Evolutionary conservation across 2,888 invertebrate species (phyloP), one percentile per base, ranked within the genome.

Genomic region (Lypha dubia): DNA sequence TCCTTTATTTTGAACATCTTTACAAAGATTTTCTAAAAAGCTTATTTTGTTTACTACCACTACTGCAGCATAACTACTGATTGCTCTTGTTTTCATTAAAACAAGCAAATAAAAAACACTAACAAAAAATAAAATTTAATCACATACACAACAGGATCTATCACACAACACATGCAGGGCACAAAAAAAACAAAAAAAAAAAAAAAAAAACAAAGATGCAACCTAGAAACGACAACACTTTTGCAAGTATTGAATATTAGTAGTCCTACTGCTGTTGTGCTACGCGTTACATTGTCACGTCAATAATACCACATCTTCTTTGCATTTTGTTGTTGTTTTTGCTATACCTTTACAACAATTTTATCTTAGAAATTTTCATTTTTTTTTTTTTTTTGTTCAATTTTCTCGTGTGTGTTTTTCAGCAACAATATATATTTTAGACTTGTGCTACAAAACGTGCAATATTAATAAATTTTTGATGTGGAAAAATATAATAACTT

Each of bases 211-310:
- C 15, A 49, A 76, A 63, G 28, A 24, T 75, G 58, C 81, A 71
- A 73, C 75, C 56, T 56, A 41, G 38, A 67, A 41, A 79, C 53
- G 41, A 77, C 49, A 62, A 62, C 58, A 84, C 35, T 77, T 74
- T 73, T 65, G 60, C 35, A 62, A 79, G 44, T 74, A 75, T 74
- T 74, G 81, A 80, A 80, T 62, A 80, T 76, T 68, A 73, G 84
- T 80, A 41, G 80, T 76, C 41, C 60, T 76, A 68, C 80, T 76
- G 63, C 80, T 84, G 62, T 77, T 81, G 84, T 70, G 60, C 79
- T 79, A 86, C 84, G 86, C 84, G 84, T 74, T 79, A 83, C 79
- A 81, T 73, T 83, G 67, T 83, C 80, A 83, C 79, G 68, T 83
- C 76, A 84, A 81, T 77, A 84, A 58, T 46, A 51, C 1, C 22